These are phyloP conservation scores for Megaptera novaeangliae DNA, from an alignment of 2,113 vertebrate species.

Conservation along the genomic window DNA sequence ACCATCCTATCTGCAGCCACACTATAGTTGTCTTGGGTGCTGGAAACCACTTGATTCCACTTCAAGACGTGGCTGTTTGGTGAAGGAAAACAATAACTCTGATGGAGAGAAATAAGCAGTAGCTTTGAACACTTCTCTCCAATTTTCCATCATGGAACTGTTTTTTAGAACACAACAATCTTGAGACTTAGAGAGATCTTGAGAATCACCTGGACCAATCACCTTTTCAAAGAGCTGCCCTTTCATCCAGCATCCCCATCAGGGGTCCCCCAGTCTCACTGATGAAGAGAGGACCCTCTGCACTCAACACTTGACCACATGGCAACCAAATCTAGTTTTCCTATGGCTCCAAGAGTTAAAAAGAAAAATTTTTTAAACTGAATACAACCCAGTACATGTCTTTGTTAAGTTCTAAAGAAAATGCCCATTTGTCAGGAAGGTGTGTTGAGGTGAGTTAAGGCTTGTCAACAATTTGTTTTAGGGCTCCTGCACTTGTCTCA, in stretches of 20 bases:
- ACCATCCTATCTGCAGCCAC: background rate
- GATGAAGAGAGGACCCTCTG: background rate
- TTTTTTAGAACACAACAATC: background rate
- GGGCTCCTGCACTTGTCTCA: background rate
- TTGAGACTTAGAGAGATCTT: background rate
- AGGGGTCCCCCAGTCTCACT: background rate
- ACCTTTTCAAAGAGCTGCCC: background rate
- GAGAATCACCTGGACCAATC: background rate
- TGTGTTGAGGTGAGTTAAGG: background rate
- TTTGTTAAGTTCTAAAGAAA: background rate
- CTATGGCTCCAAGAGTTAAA: background rate
- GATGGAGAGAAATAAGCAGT: background rate
- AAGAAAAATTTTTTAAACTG: background rate
- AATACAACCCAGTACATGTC: background rate
- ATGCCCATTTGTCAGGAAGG: background rate
- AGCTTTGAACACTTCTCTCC: background rate
- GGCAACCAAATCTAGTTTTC: background rate
- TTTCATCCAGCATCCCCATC: background rate
- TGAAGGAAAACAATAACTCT: background rate
- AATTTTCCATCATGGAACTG: background rate
- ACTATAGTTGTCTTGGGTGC: background rate
- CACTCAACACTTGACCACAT: background rate
- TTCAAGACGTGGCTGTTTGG: background rate
- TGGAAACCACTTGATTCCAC: background rate
- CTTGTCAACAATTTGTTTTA: background rate